Percentiles rank a stretch among this genome's conserved stretches.
Evolutionary conservation across 2,797 vertebrate genomes (phyloP).

Genomic region (Premnoplex brunnescens): DNA sequence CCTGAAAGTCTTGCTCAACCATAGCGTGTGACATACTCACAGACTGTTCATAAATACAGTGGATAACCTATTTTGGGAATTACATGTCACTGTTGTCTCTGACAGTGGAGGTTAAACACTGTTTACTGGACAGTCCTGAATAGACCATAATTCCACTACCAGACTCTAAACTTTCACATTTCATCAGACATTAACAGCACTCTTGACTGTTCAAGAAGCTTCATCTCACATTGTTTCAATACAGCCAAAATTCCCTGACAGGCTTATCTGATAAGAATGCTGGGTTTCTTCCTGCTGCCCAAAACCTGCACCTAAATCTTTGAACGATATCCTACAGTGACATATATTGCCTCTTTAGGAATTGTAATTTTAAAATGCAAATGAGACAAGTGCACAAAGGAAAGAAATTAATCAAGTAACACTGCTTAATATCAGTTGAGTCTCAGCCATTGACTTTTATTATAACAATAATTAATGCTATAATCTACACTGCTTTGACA

Average conservation of each 20-base stretch:
- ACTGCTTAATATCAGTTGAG: conserved; percentile 13
- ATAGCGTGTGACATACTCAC: neutral
- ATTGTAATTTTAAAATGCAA: conserved; percentile 53
- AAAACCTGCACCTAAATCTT: neutral
- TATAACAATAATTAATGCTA: conserved; percentile 39
- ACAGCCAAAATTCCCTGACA: neutral
- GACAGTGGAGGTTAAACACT: neutral
- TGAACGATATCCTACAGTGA: neutral
- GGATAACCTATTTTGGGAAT: neutral
- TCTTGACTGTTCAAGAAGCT: neutral
- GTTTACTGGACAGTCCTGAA: neutral
- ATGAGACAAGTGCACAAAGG: conserved; percentile 36
- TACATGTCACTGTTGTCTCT: neutral
- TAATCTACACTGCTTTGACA: neutral
- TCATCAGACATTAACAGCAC: neutral
- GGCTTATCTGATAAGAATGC: neutral
- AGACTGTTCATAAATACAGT: neutral
- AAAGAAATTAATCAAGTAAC: conserved; percentile 45
- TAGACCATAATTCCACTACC: neutral
- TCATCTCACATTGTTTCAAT: neutral
- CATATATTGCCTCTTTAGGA: conserved; percentile 7
- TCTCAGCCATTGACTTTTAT: conserved; percentile 44
- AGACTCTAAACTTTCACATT: neutral
- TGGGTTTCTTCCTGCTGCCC: neutral
- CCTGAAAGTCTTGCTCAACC: neutral